Evolutionary conservation across 2,113 vertebrate species (phyloP).

Genomic region (Megaleporinus macrocephalus): DNA sequence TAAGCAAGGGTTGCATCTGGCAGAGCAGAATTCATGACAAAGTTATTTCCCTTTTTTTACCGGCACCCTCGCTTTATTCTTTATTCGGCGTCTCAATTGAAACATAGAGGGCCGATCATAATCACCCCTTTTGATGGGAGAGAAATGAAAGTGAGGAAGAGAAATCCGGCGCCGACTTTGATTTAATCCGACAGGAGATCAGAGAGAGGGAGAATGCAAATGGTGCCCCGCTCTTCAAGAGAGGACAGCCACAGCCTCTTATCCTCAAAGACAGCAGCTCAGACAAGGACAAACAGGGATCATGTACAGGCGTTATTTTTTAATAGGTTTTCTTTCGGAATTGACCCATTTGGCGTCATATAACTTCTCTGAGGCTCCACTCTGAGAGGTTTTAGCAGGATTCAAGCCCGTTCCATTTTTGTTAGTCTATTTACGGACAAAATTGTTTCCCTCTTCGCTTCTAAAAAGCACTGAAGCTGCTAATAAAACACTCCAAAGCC

Average conservation of each 20-base stretch:
- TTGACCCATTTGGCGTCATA: neutral
- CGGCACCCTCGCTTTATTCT: neutral
- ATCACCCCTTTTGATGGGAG: constrained; percentile 59
- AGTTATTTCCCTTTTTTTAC: neutral
- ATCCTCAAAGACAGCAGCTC: constrained; percentile 27
- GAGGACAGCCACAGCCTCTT: constrained; percentile 16
- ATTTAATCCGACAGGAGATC: constrained; percentile 62
- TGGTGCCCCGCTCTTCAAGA: constrained; percentile 33
- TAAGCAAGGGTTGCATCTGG: neutral
- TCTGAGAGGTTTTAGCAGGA: neutral
- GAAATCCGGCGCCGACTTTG: constrained; percentile 63
- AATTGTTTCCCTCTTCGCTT: no score
- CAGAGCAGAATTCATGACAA: constrained; percentile 13
- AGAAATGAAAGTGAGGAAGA: constrained; percentile 63
- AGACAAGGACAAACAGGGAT: constrained; percentile 33
- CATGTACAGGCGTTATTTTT: constrained; percentile 2
- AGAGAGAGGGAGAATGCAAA: constrained; percentile 47
- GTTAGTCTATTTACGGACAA: neutral
- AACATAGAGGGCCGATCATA: constrained; percentile 46
- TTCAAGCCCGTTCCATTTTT: neutral
- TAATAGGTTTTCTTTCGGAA: constrained; percentile 3
- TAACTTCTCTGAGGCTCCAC: neutral
- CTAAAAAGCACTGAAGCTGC: neutral
- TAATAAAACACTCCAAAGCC: neutral
- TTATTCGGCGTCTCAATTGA: constrained; percentile 37